Base-by-base conservation (phyloP, 2,113 vertebrate species). In the Indri indri region DNA sequence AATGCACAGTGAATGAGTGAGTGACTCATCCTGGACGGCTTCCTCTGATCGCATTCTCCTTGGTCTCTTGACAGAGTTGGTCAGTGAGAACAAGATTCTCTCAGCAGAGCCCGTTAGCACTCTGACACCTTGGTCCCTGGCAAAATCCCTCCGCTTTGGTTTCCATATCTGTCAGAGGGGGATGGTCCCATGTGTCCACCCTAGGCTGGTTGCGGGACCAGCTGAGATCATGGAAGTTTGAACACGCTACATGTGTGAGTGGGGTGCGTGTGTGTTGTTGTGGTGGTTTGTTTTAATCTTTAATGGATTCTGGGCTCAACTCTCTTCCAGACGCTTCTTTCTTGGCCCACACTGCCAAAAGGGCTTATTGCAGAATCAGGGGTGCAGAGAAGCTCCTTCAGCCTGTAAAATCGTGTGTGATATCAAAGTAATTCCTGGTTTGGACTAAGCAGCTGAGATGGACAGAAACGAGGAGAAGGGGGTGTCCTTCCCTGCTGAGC, bases 241-340 rank as follows among this genome's bases (percentile, higher is more conserved):
- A 50, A 5, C 37, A 3, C 59, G 57, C 2, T 25, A 8, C 42
- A 65, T 20, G 0, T 12, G 45, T 50, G 34, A 63, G 37, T 47
- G 63, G 52, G 37, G 23, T 42, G 37, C 42, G 23, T 11, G 47
- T 57, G 18, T 13, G 22, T 47, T 25, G 4, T 34, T 20, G 70
- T 34, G 3, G 40, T 45, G 34, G 73, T 50, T 82, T 52, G n/a
- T 73, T 66, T 86, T 87, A 4, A 54, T 80, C 50, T 3, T 93
- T 57, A 65, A 32, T 85, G 59, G 16, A 54, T 77, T 92, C 81
- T 90, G 81, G 54, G 50, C 34, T 88, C 90, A 16, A 50, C 27
- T 84, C 30, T 94, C 59, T 83, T 96, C 45, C 66, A 77, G 87
- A 91, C 88, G 54, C 42, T 89, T 91, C 86, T 86, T 66, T 37